Conservation (phyloP, 2,797 vertebrate species). For the Phrynocephalus vlangalii region DNA sequence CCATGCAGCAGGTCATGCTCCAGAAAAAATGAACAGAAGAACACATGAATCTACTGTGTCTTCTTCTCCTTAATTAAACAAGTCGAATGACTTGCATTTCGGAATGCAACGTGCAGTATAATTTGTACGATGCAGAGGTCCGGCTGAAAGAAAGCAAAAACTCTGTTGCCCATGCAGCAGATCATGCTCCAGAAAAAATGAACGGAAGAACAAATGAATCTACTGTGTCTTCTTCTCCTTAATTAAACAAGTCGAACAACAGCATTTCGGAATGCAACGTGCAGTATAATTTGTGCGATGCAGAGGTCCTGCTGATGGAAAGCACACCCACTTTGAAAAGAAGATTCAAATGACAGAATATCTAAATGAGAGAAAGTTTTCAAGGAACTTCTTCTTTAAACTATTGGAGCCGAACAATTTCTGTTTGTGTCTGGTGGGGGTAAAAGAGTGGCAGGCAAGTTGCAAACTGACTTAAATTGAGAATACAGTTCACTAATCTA, state of each 20-base stretch:
- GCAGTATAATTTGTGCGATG: not conserved
- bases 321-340: not conserved
- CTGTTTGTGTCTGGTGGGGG: not conserved
- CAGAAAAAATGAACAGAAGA: rapidly evolving
- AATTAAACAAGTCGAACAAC: slow-evolving; percentile 1
- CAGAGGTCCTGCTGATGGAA: not conserved
- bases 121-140: not conserved
- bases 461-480: not conserved
- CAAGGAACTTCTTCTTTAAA: not conserved
- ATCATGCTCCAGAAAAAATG: not conserved
- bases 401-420: not conserved
- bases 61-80: not conserved
- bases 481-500: not conserved
- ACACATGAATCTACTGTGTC: too few species aligned
- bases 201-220: rapidly evolving
- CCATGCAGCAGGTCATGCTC: not conserved
- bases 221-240: not conserved
- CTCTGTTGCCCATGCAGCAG: not conserved
- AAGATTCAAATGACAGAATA: not conserved
- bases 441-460: not conserved
- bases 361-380: not conserved
- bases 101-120: not conserved
- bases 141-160: not conserved
- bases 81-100: not conserved
- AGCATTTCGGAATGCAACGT: not conserved